phyloP scores from a whole-genome alignment of 2,113 vertebrate genomes.

The Parus major region DNA sequence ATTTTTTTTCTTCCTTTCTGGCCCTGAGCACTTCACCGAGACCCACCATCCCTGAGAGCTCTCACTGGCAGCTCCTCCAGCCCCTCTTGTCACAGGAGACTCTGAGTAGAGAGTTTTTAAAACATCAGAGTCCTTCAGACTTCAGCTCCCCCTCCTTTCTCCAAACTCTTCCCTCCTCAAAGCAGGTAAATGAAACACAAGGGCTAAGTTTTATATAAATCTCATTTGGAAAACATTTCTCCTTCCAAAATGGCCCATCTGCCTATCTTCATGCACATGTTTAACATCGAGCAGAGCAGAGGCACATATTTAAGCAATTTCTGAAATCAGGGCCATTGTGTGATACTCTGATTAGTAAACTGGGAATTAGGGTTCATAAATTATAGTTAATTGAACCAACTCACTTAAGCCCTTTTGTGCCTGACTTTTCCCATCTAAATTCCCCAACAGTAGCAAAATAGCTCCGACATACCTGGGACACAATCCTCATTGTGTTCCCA shows the following conservation, averaged over 20 bases:
- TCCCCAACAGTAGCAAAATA: background rate
- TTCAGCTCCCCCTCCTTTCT: constrained; percentile 74
- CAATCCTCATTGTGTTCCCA: background rate
- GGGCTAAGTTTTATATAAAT: background rate
- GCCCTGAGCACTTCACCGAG: constrained; percentile 79
- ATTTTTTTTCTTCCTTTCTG: constrained; percentile 82
- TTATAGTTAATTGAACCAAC: constrained; percentile 6
- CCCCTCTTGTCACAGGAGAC: constrained; percentile 27
- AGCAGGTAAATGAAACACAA: constrained; percentile 59
- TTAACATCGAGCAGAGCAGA: background rate
- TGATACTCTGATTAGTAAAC: background rate
- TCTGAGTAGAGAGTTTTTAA: constrained; percentile 80
- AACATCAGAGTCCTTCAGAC: constrained; percentile 77
- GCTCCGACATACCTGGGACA: background rate
- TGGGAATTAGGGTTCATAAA: constrained; percentile 38
- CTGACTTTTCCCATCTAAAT: constrained; percentile 1
- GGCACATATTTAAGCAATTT: background rate
- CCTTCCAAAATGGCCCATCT: background rate
- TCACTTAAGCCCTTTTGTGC: constrained; percentile 1
- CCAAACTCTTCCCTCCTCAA: constrained; percentile 71
- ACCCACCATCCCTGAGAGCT: constrained; percentile 79
- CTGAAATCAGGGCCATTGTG: constrained; percentile 25
- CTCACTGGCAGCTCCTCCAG: constrained; percentile 80
- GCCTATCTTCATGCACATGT: background rate
- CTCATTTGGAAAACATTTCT: background rate